Evolutionary conservation across 2,113 vertebrate genomes (phyloP), one percentile per base, ranked within the genome.

Genomic region (Dromas ardeola): DNA sequence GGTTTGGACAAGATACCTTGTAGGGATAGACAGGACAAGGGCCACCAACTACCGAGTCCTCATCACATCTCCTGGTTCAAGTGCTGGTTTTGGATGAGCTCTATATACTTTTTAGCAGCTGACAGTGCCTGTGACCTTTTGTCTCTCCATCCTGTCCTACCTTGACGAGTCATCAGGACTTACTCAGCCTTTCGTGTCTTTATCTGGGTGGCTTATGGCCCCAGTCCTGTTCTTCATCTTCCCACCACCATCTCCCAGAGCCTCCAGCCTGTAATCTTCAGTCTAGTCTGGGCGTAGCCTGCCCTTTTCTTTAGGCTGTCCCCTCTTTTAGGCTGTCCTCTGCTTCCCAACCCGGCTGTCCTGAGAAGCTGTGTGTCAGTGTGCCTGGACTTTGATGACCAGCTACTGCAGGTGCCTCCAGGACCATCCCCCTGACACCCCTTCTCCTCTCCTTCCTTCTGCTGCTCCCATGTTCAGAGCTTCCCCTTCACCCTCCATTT

Each of bases 201-300:
- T 95, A 95, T 93, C 91, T 93, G 66, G 7, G 49, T 79, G 70
- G 22, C 45, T 82, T 80, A 76, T 15, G 36, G 74, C 70, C 79
- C 20, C 40, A 85, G 21, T 82, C 66, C 36, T 82, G 43, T 38
- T 79, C 87, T 85, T 85, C 90, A 93, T 93, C 95, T 96, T 69
- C 84, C 81, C 81, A 94, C 36, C 78, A 87, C 30, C 87, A 4
- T 6, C 34, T 90, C 74, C 34, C 62, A 90, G 40, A 67, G 56
- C 81, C 27, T 91, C 15, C 59, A 95, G 83, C 32, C 87, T 95
- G 58, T 93, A 93, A 97, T 95, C 94, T 95, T 73, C 81, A 93
- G 34, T 65, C 81, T 80, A 53, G 84, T 18, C 40, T 82, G 81
- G 81, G 90, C 5, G 78, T 69, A 93, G 30, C 42, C 93, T 86